A percentile compares a stretch with the other conserved stretches of the same genome.
phyloP scores from a whole-genome alignment of 2,888 invertebrate species.

The Erebia ligea region DNA sequence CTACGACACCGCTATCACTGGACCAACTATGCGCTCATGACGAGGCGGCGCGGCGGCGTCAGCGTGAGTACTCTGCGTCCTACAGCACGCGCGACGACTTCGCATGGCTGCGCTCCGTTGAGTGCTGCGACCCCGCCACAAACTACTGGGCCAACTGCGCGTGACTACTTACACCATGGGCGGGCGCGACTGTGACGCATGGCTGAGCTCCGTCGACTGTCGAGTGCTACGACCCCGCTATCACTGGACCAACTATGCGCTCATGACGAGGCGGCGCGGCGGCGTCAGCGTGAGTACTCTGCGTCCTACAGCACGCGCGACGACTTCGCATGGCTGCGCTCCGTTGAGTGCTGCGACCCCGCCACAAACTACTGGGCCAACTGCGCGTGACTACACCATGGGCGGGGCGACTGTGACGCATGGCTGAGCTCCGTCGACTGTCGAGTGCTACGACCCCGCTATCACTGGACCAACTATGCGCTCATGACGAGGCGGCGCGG shows the following conservation, averaged over 20 bases:
- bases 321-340: conserved; percentile 94
- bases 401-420: no score
- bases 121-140: conserved; percentile 90
- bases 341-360: conserved; percentile 94
- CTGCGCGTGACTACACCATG: no score
- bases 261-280: conserved; percentile 93
- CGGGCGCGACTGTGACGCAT: conserved; percentile 95
- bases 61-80: conserved; percentile 84
- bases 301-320: conserved; percentile 89
- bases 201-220: conserved; percentile 93
- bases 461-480: no score
- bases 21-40: conserved; percentile 94
- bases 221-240: conserved; percentile 92
- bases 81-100: conserved; percentile 94
- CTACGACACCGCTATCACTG: conserved; percentile 90
- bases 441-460: no score
- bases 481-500: conserved; percentile 94
- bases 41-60: conserved; percentile 92
- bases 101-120: conserved; percentile 94
- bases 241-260: conserved; percentile 92
- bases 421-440: no score
- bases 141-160: conserved; percentile 92
- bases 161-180: conserved; percentile 91
- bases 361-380: conserved; percentile 89
- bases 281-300: conserved; percentile 90